Evolutionary conservation across 2,888 invertebrate species (phyloP), one percentile per base, ranked within the genome.

Genomic region (Melanotus villosus): DNA sequence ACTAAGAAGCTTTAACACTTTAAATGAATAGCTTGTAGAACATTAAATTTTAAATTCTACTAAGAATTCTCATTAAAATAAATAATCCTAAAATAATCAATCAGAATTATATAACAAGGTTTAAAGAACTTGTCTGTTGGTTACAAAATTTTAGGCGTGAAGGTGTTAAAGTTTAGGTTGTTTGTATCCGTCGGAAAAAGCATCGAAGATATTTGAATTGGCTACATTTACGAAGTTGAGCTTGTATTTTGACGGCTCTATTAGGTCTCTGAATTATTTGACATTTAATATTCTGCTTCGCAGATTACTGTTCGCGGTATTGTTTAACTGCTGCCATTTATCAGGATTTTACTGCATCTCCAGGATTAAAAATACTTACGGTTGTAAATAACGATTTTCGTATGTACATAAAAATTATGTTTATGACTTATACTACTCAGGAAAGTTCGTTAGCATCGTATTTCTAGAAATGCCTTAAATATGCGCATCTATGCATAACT

Each of bases 251-350:
- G 77, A 78, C 76, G 75, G 74, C 74, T 78, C 77, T 75, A 78
- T 78, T 76, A 77, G 69, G 68, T 66, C 68, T 63, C 71, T 76
- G 76, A 77, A 74, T 75, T 78, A 76, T 78, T 74, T 74, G 78
- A 77, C 78, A 65, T 75, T 78, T 78, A 65, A 58, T 57, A 65
- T 58, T 65, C 47, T 26, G 58, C 50, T 30, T 57, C 41, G 57
- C 65, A 58, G 36, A 58, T 65, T 65, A 65, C 56, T 59, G 50
- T 50, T 65, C 23, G 36, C 34, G 14, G 65, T 60, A 72, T 72
- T 72, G 72, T 72, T 65, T 72, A 70, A 43, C 50, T 43, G 52
- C 56, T 52, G 52, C 45, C 59, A 58, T 58, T 65, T 45, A 43
- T 64, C 41, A 64, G 36, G 64, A 56, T 64, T 64, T 64, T 64